Conservation (phyloP, 2,113 vertebrate genomes). For the Tachysurus fulvidraco region DNA sequence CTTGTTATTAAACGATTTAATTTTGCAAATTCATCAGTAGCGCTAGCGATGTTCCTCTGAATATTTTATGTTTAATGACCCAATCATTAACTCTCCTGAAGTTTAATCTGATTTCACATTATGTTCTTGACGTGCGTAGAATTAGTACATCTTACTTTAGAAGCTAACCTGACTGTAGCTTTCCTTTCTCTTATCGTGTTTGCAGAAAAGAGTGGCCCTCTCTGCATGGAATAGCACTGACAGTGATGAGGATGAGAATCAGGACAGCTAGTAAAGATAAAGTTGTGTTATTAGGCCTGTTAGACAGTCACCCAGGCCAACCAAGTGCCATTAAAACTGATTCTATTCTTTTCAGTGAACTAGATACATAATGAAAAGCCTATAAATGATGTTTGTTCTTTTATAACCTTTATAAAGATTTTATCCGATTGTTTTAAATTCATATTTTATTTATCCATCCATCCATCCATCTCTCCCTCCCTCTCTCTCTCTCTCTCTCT, state of each 20-base stretch:
- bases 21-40: background rate
- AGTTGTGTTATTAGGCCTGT: constrained; percentile 22
- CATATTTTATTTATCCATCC: background rate
- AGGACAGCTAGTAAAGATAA: constrained; percentile 65
- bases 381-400: constrained; percentile 27
- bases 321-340: background rate
- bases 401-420: background rate
- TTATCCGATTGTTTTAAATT: constrained; percentile 12
- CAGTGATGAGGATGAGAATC: constrained; percentile 78
- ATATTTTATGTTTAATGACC: background rate
- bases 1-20: background rate
- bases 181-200: constrained; percentile 81
- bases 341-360: background rate
- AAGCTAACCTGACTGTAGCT: constrained; percentile 37
- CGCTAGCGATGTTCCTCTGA: background rate
- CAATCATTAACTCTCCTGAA: background rate
- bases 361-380: background rate
- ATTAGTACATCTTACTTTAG: background rate
- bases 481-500: constrained; percentile 7
- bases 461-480: too few species aligned
- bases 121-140: background rate
- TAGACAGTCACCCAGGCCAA: background rate
- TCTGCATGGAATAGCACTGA: constrained; percentile 78
- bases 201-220: constrained; percentile 84
- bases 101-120: background rate